Evolutionary conservation across 2,797 vertebrate species (phyloP).

Genomic region (Pseudocheirus occidentalis): DNA sequence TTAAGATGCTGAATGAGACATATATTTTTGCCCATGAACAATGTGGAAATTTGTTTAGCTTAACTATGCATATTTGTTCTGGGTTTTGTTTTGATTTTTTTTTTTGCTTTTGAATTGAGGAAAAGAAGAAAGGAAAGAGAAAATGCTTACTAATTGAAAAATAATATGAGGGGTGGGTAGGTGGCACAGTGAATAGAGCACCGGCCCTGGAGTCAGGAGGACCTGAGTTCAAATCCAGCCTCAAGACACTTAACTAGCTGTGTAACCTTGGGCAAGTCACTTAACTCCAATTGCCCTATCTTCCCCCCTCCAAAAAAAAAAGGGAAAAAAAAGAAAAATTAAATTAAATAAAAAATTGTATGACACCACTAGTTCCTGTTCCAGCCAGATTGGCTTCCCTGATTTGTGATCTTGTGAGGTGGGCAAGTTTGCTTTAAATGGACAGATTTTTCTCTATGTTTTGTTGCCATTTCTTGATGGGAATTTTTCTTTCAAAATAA

Average conservation of each 20-base stretch:
- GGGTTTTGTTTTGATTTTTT: not conserved
- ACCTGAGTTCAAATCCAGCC: no score
- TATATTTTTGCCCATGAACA: not conserved
- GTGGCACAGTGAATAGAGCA: no score
- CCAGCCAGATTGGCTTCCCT: not conserved
- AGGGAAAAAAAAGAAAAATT: not conserved
- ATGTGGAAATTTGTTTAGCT: not conserved
- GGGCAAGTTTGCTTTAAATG: not conserved
- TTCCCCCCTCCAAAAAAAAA: no score
- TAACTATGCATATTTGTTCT: not conserved
- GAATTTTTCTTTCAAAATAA: not conserved
- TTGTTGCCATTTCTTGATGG: not conserved
- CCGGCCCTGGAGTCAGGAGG: no score
- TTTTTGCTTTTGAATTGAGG: not conserved
- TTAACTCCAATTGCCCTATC: no score
- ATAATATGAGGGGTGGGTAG: not conserved
- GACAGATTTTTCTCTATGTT: not conserved
- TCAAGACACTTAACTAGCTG: no score
- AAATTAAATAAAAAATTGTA: not conserved
- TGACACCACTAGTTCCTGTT: not conserved
- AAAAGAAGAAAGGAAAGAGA: not conserved
- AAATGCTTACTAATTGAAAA: not conserved
- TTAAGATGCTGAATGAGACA: not conserved
- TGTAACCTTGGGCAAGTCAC: no score
- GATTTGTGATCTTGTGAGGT: not conserved